phyloP scores from a whole-genome alignment of 2,113 vertebrate genomes.

The Bucco capensis region DNA sequence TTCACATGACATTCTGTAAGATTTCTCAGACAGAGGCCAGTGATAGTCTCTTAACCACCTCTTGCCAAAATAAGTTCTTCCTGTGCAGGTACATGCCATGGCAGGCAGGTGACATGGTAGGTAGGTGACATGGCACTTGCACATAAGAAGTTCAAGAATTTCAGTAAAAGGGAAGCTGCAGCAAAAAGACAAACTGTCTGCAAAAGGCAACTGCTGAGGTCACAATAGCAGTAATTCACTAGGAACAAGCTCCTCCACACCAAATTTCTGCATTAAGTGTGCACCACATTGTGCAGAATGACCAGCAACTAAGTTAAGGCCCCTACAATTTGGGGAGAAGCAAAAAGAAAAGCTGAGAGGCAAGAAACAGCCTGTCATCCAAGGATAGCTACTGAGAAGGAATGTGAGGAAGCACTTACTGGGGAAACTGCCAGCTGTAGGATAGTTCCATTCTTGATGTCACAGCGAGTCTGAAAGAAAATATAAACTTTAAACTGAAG shows the following conservation, averaged over 20 bases:
- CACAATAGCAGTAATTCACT: background rate
- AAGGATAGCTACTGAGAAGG: background rate
- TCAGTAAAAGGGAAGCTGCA: background rate
- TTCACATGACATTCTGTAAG: background rate
- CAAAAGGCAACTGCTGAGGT: background rate
- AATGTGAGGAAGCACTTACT: conserved; percentile 59
- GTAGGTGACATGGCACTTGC: background rate
- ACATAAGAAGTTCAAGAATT: background rate
- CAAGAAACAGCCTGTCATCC: background rate
- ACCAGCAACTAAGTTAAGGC: background rate
- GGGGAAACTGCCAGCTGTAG: conserved; percentile 93
- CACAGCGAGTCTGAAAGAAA: conserved; percentile 87
- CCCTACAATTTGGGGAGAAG: background rate
- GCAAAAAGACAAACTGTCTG: background rate
- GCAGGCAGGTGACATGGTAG: too few relatives aligned
- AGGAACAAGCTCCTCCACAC: background rate
- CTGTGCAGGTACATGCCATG: background rate
- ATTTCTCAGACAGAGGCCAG: background rate
- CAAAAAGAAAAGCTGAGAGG: background rate
- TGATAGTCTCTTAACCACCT: background rate
- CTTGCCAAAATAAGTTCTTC: background rate
- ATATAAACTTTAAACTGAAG: background rate
- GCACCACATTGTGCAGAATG: background rate
- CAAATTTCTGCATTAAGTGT: background rate
- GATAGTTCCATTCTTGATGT: conserved; percentile 98